Base-by-base conservation (phyloP, 2,888 invertebrate genomes). In the Rutpela maculata region DNA sequence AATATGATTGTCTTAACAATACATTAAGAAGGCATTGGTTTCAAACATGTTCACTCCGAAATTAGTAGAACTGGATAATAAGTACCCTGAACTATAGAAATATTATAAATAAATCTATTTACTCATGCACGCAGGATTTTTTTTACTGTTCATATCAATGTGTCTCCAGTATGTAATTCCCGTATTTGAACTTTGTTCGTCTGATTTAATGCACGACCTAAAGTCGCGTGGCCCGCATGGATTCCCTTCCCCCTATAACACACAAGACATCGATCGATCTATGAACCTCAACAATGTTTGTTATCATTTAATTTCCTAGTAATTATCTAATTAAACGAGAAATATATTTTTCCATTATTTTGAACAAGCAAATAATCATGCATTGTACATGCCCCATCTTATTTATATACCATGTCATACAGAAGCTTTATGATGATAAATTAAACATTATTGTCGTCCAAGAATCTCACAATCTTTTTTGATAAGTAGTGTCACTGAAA, bases 191-290 rank as follows among this genome's bases (percentile, higher is more conserved):
- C 57, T 69, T 69, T 69, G 59, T 15, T 38, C 59, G 70, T 18
- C 59, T 38, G 38, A 38, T 38, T 18, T 60, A n/a, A 10, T 35
- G 26, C 9, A 26, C 4, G 43, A 66, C 66, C 15, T 17, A 19
- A 50, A 11, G 55, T 26, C 55, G 50, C 60, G 70, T 70, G 70
- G 35, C 11, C 4, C 18, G 18, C 12, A 38, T 15, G 43, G 66
- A 66, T 66, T 43, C 4, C 50, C 66, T 18, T 55, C 22, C 17
- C 43, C 22, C 18, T 31, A 12, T 26, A 50, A 26, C 55, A 50
- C 43, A 65, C 22, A 55, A 67, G 26, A 67, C 55, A 55, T 67
- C 67, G 67, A 55, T 67, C 67, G 67, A 67, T 67, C 67, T 67
- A 67, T 67, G 67, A 67, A 55, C 67, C 22, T 67, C 26, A 55